A percentile compares a stretch with the other conserved stretches of the same genome.
Conservation (phyloP, 2,113 vertebrate genomes). For the Pavo muticus region DNA sequence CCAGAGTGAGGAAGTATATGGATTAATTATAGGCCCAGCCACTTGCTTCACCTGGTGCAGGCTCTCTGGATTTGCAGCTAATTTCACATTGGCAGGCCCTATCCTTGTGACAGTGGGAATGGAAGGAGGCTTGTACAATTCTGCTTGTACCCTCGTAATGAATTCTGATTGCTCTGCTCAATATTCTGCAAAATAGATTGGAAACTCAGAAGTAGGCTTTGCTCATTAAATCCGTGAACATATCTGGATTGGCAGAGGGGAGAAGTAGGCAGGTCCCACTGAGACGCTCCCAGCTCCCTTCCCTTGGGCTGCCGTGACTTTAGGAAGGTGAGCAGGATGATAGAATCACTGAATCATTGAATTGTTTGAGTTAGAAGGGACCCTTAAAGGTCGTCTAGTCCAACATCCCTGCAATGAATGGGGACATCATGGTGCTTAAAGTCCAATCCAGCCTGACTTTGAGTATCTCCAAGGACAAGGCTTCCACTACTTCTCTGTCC, state of each 20-base stretch:
- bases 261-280: background rate
- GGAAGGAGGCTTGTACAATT: background rate
- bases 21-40: conserved; percentile 20
- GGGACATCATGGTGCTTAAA: too few species aligned
- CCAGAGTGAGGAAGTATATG: background rate
- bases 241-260: background rate
- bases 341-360: too few species aligned
- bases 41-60: background rate
- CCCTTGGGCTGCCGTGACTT: background rate
- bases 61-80: background rate
- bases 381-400: too few species aligned
- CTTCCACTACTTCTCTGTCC: too few species aligned
- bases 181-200: conserved; percentile 1
- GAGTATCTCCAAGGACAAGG: too few species aligned
- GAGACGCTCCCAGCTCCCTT: background rate
- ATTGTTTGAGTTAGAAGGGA: too few species aligned
- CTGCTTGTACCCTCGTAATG: background rate
- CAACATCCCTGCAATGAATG: too few species aligned
- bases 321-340: background rate
- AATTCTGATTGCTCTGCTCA: background rate
- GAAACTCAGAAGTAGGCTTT: background rate
- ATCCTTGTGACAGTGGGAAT: background rate
- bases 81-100: background rate
- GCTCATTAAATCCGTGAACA: background rate
- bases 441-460: too few species aligned